Evolutionary conservation across 2,113 vertebrate species (phyloP), one percentile per base, ranked within the genome.

Genomic region (Pterocles orientalis): DNA sequence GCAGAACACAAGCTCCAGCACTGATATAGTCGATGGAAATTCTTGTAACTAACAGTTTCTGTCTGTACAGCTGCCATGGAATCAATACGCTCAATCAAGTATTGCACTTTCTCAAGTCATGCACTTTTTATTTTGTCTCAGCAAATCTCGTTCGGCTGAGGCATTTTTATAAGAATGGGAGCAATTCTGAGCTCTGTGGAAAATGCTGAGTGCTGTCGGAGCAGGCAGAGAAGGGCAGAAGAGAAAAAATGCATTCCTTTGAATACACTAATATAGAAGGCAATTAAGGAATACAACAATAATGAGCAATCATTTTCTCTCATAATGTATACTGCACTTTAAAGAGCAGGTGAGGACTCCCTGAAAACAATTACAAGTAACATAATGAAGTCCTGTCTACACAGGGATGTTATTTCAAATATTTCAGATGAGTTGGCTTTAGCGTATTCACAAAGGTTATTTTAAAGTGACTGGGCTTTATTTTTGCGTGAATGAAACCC

Each of bases 61-160:
- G 53, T 87, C 92, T 85, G 68, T 57, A 43, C 2, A 1, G n/a
- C 15, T 4, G 16, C 69, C 61, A 34, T 9, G 25, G 57, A 95
- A 91, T 93, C 86, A 87, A 94, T 58, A 86, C 4, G 4, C 80
- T 76, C 61, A 83, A 92, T 86, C 34, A 91, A 94, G 31, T 76
- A 45, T 43, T 88, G 76, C 57, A 39, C 94, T 92, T 96, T 95
- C 80, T 88, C 65, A 79, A 93, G 83, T 69, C 8, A 3, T 69
- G 83, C 66, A 88, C 60, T 96, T 97, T 97, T 97, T 93, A 82
- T 91, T 97, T 92, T 56, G 56, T 94, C 85, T 97, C 93, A 90
- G 91, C 88, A 94, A 96, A 95, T 84, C 93, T 62, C 78, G 82
- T 62, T 80, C 0, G 13, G 53, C 95, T 91, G 91, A 97, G 95